Evolutionary conservation across 2,113 vertebrate species (phyloP), one percentile per base, ranked within the genome.

Genomic region (Climacteris rufus): DNA sequence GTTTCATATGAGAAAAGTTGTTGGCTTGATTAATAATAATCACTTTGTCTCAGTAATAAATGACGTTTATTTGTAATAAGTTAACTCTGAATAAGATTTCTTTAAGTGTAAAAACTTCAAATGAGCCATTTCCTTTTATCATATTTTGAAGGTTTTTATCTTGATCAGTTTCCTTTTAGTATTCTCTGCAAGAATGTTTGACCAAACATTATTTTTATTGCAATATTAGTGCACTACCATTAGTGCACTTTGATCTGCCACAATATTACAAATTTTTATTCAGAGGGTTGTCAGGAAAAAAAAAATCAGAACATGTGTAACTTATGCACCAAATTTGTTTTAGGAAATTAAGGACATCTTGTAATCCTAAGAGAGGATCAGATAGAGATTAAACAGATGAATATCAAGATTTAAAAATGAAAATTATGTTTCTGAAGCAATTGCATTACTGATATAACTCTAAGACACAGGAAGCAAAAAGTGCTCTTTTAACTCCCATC

Each of bases 281-380:
- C 39, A 25, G 8, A 53, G 10, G 0, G 0, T 44, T 61, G 0
- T n/a, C 35, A 45, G 27, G 6, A 61, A 47, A 87, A 66, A 37
- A 52, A 45, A 33, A 74, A 42, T 4, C 4, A 47, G 18, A 50
- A 56, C 1, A 0, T 14, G 22, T 33, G 11, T 19, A 86, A 60
- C 5, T 47, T 64, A 15, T 30, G 15, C 1, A 33, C 44, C 12
- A 56, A 35, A 52, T 60, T 80, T 57, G 2, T 45, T 83, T 80
- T 27, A 15, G 30, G n/a, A 86, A 91, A 80, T 72, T 42, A 54
- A 68, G 6, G 8, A 54, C 30, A 50, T n/a, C 19, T 54, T 53
- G 16, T 25, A 74, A 57, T 63, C 11, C 9, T 44, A 76, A 54
- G 22, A 77, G 7, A 70, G 3, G 6, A 28, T 17, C 39, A 80